Evolutionary conservation across 1,140 invertebrate species (phyloP), one percentile per base, ranked within the genome.

Genomic region (Tribolium madens): DNA sequence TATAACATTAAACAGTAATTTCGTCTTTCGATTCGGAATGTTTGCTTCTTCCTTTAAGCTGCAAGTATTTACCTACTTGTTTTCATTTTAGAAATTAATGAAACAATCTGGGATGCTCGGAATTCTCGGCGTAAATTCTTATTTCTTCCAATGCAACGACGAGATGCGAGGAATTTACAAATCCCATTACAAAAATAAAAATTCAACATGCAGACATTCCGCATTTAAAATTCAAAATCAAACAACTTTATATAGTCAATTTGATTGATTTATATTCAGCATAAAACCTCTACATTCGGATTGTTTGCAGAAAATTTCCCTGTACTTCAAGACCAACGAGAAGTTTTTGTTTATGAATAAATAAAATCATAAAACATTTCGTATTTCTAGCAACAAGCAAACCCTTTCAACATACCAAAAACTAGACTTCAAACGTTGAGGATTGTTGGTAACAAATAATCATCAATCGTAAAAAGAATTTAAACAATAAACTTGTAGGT

Each of bases 231-330:
- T 50, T 50, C 50, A 76, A 79, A 79, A 79, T 79, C 77, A 79
- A 79, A 79, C 74, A 79, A 72, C 74, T 79, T 76, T 76, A 64
- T 64, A 73, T 69, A 76, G 77, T 79, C 77, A 79, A 79, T 79
- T 79, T 79, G 77, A 79, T 71, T 79, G 77, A 79, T 79, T 73
- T 79, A 73, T 79, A 79, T 79, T 76, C 77, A 79, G 47, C 77
- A 53, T 53, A 79, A 79, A 79, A 79, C 69, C 76, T 79, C 73
- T 26, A 53, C 46, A 50, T 53, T 50, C 70, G 17, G 50, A 72
- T 72, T 52, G 70, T 72, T 50, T 53, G 70, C 70, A 64, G 10
- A 33, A 64, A 64, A 64, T 64, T 33, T 13, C n/a, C 0, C n/a
- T n/a, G 2, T 33, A 64, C 10, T 64, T 64, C 57, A 33, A 1